Base-by-base conservation (phyloP, 1,140 invertebrate genomes). In the Coelopa frigida region DNA sequence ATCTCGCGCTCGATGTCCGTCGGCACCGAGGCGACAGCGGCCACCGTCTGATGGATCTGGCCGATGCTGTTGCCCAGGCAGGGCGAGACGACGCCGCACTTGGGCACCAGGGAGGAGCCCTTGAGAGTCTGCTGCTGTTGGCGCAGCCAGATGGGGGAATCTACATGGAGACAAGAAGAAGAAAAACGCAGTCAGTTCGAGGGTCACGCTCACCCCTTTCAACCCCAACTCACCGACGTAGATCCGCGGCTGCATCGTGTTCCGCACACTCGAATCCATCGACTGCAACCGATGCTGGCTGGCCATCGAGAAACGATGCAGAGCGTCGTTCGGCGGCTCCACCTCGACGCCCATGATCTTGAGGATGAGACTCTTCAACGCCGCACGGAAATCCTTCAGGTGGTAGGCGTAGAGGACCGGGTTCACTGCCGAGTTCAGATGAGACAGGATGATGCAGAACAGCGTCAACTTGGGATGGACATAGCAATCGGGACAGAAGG, bases 351-450 rank as follows among this genome's bases (percentile, higher is more conserved):
- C 76, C 51, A 80, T 71, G 22, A 80, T 57, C 11, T 69, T 71
- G 49, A 74, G 77, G 35, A 84, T 74, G 4, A 83, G 73, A 40
- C 77, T 77, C 58, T 83, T 83, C 5, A 89, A 56, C 0, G 86
- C 85, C 2, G 80, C 78, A 12, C 86, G 74, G 58, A 92, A 92
- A 58, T 91, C 89, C 61, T 84, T 85, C 40, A 93, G 75, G 59
- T 92, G 88, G 57, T 92, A 94, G 8, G 89, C 90, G 64, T 94
- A 94, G 2, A 93, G 71, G 7, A 92, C 68, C 0, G 89, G 89
- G 68, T 93, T 93, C 2, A 89, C 82, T 0, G 87, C 88, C 0
- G 89, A 92, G 68, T 94, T 94, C 4, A 88, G 70, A 59, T 94
- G 90, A 0, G 87, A 90, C 11, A 94, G 73, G 44, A 93, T 86